Conservation (phyloP, 2,888 invertebrate genomes). For the Rhaphigaster nebulosa region DNA sequence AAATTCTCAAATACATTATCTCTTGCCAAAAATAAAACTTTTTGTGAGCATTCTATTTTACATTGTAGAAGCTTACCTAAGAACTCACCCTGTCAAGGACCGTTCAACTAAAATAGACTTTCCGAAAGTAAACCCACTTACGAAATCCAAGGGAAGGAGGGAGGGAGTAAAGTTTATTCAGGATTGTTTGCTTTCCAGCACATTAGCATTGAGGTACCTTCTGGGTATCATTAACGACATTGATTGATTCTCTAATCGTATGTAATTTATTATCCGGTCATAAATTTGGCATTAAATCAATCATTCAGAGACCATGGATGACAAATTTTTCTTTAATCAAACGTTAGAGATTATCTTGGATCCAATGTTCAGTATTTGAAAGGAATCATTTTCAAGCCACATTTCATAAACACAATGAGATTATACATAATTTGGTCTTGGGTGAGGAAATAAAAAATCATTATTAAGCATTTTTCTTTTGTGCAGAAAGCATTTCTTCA, state of each 20-base stretch:
- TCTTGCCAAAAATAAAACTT: not conserved
- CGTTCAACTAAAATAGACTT: not conserved
- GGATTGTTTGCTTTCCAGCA: not conserved
- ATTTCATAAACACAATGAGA: too few relatives aligned
- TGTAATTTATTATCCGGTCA: not conserved
- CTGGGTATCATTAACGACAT: not conserved
- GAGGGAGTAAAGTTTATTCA: constrained; percentile 21
- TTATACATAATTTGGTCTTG: too few relatives aligned
- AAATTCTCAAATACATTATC: not conserved
- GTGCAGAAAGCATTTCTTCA: too few relatives aligned
- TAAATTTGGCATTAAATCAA: not conserved
- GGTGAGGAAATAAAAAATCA: too few relatives aligned
- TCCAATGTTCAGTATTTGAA: not conserved
- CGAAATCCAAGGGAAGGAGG: not conserved
- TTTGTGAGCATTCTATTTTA: not conserved
- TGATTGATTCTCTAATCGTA: not conserved
- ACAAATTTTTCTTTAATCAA: not conserved
- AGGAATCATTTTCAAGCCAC: too few relatives aligned
- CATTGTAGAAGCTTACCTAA: not conserved
- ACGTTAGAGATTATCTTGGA: not conserved
- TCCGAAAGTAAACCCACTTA: constrained; percentile 3
- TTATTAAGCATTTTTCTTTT: too few relatives aligned
- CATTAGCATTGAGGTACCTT: not conserved
- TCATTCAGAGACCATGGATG: not conserved
- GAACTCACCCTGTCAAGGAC: not conserved